These are phyloP conservation scores for Triops cancriformis DNA, from an alignment of 1,140 invertebrate genomes.

Conservation along the genomic window DNA sequence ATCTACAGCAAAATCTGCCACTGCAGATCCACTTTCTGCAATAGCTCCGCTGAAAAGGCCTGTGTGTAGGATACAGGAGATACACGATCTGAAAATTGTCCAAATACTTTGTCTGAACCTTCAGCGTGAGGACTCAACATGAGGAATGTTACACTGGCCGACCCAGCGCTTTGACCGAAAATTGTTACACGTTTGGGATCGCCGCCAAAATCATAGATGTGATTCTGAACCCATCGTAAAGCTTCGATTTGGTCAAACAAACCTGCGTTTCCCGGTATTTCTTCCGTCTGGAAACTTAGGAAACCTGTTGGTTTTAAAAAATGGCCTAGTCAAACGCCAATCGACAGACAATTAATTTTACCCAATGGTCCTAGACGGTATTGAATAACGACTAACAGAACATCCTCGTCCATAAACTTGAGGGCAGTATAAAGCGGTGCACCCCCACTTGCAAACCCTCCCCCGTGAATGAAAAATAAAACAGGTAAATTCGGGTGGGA, in stretches of 20 bases:
- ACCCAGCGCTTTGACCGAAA: conserved; percentile 32
- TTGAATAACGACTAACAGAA: conserved; percentile 38
- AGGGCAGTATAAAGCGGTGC: conserved; percentile 21
- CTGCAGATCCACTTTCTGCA: conserved; percentile 36
- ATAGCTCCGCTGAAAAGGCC: conserved; percentile 35
- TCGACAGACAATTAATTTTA: conserved; percentile 28
- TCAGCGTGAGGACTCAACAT: conserved; percentile 23
- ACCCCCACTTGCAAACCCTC: conserved; percentile 23
- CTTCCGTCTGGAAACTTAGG: conserved; percentile 20
- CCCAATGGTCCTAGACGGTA: conserved; percentile 40
- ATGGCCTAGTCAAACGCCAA: not conserved
- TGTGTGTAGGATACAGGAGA: not conserved
- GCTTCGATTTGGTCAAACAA: conserved; percentile 50
- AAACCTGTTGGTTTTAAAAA: not conserved
- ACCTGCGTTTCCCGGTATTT: conserved; percentile 48
- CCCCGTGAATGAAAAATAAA: conserved; percentile 30
- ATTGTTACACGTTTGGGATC: conserved; percentile 30
- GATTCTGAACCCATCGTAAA: conserved; percentile 38
- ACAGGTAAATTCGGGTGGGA: conserved; percentile 19
- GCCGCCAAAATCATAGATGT: conserved; percentile 31
- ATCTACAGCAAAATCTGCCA: conserved; percentile 38
- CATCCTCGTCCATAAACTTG: conserved; percentile 36
- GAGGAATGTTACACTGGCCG: conserved; percentile 31
- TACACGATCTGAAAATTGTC: not conserved
- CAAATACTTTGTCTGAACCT: conserved; percentile 23